Conservation (phyloP, 2,797 vertebrate genomes). For the Gobionotothen gibberifrons region DNA sequence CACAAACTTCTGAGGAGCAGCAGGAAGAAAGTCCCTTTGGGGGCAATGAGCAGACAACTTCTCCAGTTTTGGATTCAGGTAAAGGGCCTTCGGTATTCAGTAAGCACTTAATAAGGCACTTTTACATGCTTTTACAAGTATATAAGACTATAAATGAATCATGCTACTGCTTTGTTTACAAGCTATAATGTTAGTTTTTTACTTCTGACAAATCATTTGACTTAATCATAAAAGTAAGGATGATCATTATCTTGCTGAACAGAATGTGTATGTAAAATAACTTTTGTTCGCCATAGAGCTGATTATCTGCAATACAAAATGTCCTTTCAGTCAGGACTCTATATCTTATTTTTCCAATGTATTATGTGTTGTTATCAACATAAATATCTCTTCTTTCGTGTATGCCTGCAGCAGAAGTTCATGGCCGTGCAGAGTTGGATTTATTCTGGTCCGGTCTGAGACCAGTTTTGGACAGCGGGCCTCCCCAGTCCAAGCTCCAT, state of each 20-base stretch:
- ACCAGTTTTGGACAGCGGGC: slow-evolving; percentile 83
- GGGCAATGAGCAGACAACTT: neutral
- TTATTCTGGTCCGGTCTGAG: slow-evolving; percentile 91
- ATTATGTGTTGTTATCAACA: neutral
- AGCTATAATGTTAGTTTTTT: too few relatives aligned
- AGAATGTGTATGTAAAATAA: too few relatives aligned
- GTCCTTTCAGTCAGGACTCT: too few relatives aligned
- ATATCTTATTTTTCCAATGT: neutral
- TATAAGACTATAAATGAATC: too few relatives aligned
- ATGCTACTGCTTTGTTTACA: too few relatives aligned
- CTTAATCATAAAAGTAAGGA: too few relatives aligned
- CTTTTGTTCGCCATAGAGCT: too few relatives aligned
- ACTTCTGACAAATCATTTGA: too few relatives aligned
- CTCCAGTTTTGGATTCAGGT: slow-evolving; percentile 45
- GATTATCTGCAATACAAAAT: too few relatives aligned
- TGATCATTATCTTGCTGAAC: too few relatives aligned
- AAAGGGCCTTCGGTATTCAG: neutral
- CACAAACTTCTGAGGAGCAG: neutral
- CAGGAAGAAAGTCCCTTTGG: slow-evolving; percentile 15
- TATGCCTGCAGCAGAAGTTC: slow-evolving; percentile 16
- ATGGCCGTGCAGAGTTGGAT: slow-evolving; percentile 62
- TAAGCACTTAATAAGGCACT: neutral
- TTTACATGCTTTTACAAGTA: neutral
- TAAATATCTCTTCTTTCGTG: neutral
- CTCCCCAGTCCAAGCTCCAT: slow-evolving; percentile 84